phyloP scores from a whole-genome alignment of 2,888 invertebrate genomes.

The Blera fallax region DNA sequence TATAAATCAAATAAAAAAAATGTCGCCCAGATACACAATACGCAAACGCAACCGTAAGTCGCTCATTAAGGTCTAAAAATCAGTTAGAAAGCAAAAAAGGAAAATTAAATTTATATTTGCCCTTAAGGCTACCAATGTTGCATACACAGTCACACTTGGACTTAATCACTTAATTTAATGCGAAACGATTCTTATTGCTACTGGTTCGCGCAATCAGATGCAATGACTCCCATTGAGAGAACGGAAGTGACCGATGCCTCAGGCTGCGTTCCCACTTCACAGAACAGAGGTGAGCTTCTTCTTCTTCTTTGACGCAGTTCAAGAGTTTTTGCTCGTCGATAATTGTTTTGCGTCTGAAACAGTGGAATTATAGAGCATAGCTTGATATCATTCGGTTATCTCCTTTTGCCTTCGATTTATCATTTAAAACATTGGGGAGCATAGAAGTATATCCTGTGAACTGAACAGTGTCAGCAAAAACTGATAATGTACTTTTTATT shows the following conservation, averaged over 20 bases:
- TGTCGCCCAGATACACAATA: slow-evolving; percentile 31
- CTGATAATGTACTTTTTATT: slow-evolving; percentile 15
- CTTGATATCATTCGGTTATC: slow-evolving; percentile 15
- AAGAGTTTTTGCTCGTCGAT: slow-evolving; percentile 19
- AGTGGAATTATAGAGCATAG: slow-evolving; percentile 20
- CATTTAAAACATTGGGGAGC: neutral
- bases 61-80: slow-evolving; percentile 59
- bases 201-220: slow-evolving; percentile 43
- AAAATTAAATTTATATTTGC: slow-evolving; percentile 50
- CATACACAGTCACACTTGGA: slow-evolving; percentile 32
- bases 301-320: slow-evolving; percentile 18
- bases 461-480: neutral
- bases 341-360: slow-evolving; percentile 36
- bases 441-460: neutral
- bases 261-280: slow-evolving; percentile 29
- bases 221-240: neutral
- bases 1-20: slow-evolving; percentile 24
- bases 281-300: neutral
- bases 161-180: slow-evolving; percentile 65
- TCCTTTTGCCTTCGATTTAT: slow-evolving; percentile 8
- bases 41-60: slow-evolving; percentile 33
- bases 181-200: slow-evolving; percentile 53
- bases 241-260: slow-evolving; percentile 50
- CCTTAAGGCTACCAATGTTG: slow-evolving; percentile 16
- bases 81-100: slow-evolving; percentile 50